Evolutionary conservation across 2,888 invertebrate genomes (phyloP).

Genomic region (Achlya flavicornis): DNA sequence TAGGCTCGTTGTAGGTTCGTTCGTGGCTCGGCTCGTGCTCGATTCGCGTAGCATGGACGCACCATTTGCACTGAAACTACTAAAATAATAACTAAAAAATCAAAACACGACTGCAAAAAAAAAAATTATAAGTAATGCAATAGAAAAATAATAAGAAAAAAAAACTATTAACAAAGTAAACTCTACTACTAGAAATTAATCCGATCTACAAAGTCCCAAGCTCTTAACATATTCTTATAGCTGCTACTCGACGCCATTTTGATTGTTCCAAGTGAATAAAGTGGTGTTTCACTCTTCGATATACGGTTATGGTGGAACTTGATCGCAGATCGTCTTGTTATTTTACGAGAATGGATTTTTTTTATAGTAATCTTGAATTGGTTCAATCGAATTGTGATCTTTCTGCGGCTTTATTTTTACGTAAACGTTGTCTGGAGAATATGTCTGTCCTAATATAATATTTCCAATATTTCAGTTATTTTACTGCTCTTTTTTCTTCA

Average conservation of each 20-base stretch:
- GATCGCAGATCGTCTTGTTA: background rate
- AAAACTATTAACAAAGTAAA: no score
- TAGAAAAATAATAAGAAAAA: no score
- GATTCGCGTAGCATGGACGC: no score
- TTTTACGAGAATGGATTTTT: conserved; percentile 2
- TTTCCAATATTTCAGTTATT: background rate
- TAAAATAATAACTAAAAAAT: no score
- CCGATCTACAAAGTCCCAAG: background rate
- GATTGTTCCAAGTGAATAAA: conserved; percentile 7
- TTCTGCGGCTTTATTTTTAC: background rate
- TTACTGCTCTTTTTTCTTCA: background rate
- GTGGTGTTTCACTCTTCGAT: background rate
- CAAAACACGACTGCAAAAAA: no score
- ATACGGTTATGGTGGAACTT: conserved; percentile 1
- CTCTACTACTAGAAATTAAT: background rate
- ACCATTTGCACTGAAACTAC: no score
- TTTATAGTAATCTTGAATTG: conserved; percentile 1
- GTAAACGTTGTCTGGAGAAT: conserved; percentile 1
- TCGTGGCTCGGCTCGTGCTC: no score
- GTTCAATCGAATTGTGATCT: conserved; percentile 4
- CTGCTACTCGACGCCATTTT: background rate
- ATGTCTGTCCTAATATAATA: background rate
- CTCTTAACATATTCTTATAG: conserved; percentile 13
- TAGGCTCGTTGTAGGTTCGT: no score
- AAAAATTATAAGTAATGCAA: no score